A percentile compares a stretch with the other conserved stretches of the same genome.
These are phyloP conservation scores for Polypterus senegalus DNA, from an alignment of 2,113 vertebrate species.

Conservation along the genomic window DNA sequence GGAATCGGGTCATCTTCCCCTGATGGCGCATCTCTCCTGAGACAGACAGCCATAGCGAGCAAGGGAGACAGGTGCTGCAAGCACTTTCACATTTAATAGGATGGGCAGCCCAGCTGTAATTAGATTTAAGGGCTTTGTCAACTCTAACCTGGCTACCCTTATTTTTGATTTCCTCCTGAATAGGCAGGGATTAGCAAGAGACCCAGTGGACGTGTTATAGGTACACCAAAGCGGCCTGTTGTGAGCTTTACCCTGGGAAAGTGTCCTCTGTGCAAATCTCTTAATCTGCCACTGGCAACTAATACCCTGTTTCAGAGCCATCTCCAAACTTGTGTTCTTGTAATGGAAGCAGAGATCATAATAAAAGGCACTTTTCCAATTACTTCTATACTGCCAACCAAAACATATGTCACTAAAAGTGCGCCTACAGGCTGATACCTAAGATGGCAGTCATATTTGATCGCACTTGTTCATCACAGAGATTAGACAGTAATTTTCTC, in stretches of 20 bases:
- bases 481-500: no score
- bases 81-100: conserved; percentile 36
- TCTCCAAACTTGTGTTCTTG: not conserved
- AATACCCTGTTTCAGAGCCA: conserved; percentile 12
- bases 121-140: conserved; percentile 41
- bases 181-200: conserved; percentile 27
- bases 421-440: not conserved
- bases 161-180: conserved; percentile 12
- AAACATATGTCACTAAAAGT: not conserved
- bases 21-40: conserved; percentile 33
- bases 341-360: not conserved
- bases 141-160: conserved; percentile 24
- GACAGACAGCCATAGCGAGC: conserved; percentile 6
- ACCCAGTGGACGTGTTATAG: conserved; percentile 29
- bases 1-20: conserved; percentile 43
- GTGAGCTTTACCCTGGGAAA: conserved; percentile 43
- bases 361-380: conserved; percentile 3
- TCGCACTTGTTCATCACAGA: no score
- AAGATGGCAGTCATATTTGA: not conserved
- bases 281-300: conserved; percentile 29
- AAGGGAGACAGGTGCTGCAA: conserved; percentile 47
- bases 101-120: conserved; percentile 29
- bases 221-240: conserved; percentile 30
- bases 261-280: conserved; percentile 33
- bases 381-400: not conserved